Evolutionary conservation across 2,888 invertebrate species (phyloP).

Genomic region (Drosophila borborema): DNA sequence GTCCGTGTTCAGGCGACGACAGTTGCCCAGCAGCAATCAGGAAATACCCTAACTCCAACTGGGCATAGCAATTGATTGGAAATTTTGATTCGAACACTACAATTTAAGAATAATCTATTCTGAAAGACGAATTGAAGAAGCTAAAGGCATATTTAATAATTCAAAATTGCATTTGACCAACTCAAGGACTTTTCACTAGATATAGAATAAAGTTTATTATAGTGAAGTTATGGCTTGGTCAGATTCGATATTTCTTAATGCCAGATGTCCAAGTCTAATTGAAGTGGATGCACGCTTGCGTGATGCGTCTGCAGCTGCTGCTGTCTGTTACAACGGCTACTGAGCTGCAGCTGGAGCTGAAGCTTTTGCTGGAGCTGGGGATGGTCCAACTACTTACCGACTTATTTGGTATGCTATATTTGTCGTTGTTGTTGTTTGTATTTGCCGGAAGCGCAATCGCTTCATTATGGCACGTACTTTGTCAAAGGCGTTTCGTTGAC

Average conservation of each 20-base stretch:
- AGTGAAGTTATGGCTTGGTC: neutral
- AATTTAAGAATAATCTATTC: neutral
- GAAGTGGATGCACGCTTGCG: conserved; percentile 36
- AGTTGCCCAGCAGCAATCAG: conserved; percentile 33
- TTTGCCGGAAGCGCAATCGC: conserved; percentile 83
- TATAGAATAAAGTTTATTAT: too few relatives aligned
- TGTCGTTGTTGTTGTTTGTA: conserved; percentile 63
- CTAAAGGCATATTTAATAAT: neutral
- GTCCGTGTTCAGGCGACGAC: conserved; percentile 65
- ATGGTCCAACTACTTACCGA: conserved; percentile 44
- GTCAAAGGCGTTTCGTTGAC: conserved; percentile 79
- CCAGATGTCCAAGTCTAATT: conserved; percentile 19
- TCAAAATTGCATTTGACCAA: fast-evolving
- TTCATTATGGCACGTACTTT: conserved; percentile 83
- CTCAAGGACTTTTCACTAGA: too few relatives aligned
- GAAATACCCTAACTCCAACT: neutral
- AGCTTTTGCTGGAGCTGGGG: conserved; percentile 3
- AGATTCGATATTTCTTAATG: neutral
- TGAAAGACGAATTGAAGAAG: neutral
- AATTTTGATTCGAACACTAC: neutral
- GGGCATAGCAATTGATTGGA: neutral
- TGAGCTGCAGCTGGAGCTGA: conserved; percentile 17
- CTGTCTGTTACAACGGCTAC: conserved; percentile 28
- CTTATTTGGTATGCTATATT: conserved; percentile 75
- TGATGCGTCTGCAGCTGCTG: conserved; percentile 34